Evolutionary conservation across 2,888 invertebrate species (phyloP), one percentile per base, ranked within the genome.

Genomic region (Athalia rosae): DNA sequence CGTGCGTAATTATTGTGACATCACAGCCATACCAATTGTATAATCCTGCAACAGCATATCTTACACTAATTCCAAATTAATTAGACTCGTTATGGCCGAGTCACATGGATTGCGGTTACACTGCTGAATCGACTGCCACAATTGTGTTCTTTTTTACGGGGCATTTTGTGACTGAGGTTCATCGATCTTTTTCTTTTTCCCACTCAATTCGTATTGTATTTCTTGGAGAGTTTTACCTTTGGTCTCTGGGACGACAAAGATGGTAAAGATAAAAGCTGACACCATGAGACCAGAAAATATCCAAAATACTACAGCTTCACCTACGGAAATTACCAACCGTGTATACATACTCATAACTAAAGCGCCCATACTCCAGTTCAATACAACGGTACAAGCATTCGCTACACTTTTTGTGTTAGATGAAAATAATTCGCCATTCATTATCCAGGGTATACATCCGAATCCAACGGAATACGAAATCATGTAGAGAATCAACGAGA

Each of bases 361-460:
- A 79, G 90, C 90, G 0, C 89, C 90, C 43, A 89, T 85, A 9
- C 82, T 81, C 90, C 90, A 90, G 80, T 90, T 91, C 62, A 88
- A 87, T 80, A 91, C 87, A 9, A 91, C 88, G 2, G 90, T 90
- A 45, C 92, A 85, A 69, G 86, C 87, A 69, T 87, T 87, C 3
- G 88, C 88, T 43, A 88, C 85, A 15, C 87, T 89, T 74, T 89
- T 90, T 1, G 89, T 91, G 80, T 91, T 87, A 3, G 89, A 84
- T 83, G 92, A 89, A 84, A 92, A 89, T 59, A 91, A 83, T 83
- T 91, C 91, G 64, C 91, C 85, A 84, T 91, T 89, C 79, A 91
- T 85, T n/a, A 90, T 85, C 88, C 90, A 91, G 0, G 91, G 91
- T 43, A 91, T 90, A 0, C 91, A 90, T 3, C 91, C 91, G 79